Evolutionary conservation across 1,140 invertebrate species (phyloP), one percentile per base, ranked within the genome.

Genomic region (Drosophila parvula): DNA sequence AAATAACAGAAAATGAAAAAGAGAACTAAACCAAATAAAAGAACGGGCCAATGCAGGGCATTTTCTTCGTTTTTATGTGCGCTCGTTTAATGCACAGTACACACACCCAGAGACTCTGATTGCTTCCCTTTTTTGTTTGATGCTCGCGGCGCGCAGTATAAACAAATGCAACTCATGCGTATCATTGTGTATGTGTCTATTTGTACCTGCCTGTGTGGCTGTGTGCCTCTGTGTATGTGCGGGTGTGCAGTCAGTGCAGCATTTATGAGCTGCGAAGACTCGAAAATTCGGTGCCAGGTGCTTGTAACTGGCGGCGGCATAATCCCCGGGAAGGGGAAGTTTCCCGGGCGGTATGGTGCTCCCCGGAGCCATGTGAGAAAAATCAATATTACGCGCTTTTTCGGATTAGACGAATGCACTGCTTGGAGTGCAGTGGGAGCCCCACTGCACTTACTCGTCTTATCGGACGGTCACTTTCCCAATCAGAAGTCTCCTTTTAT

Each of bases 91-190:
- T 22, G 3, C 22, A 22, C 22, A 22, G 48, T 43, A 59, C 55
- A 67, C 18, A 12, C n/a, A 47, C 38, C 34, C 53, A 50, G 16
- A 45, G 41, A 48, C 61, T 34, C 64, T 28, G 50, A 16, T 28
- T 67, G 60, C 71, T 74, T 62, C 32, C 58, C 30, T 56, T 77
- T 74, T 55, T 28, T 74, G 55, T 83, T 59, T 74, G 74, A 64
- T 69, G 53, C 67, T 61, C 51, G 57, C 70, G 48, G 68, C 62
- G 62, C 55, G 40, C 61, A 64, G 62, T 62, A 79, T 88, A 88
- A 88, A 88, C 83, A 88, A 88, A 73, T 78, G 83, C 79, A 86
- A 67, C 76, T 82, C 75, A 88, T 65, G 79, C 83, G 76, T 77
- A 68, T 79, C 76, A 69, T 71, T 86, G 56, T 63, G 58, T 63